These are phyloP conservation scores for Recurvirostra avosetta DNA, from an alignment of 2,113 vertebrate genomes.

Conservation along the genomic window DNA sequence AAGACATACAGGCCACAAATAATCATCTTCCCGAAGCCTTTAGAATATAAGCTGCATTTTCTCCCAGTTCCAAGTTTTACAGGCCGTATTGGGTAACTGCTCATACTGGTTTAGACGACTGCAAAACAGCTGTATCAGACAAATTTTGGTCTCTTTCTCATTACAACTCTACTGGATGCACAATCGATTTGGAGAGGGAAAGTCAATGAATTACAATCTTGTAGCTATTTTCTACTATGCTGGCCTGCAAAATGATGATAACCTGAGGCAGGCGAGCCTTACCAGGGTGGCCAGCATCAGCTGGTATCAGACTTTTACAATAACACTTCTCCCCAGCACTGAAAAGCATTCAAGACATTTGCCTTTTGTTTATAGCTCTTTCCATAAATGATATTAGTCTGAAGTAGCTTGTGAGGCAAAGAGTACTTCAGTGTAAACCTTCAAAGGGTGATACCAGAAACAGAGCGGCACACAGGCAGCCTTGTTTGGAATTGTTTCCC, in stretches of 20 bases:
- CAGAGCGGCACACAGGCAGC: slow-evolving; percentile 43
- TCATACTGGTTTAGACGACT: neutral
- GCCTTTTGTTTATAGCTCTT: slow-evolving; percentile 67
- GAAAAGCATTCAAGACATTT: slow-evolving; percentile 39
- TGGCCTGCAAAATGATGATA: slow-evolving; percentile 6
- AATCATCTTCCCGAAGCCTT: neutral
- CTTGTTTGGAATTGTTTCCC: slow-evolving; percentile 81
- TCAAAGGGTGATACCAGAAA: slow-evolving; percentile 30
- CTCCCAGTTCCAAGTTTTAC: neutral
- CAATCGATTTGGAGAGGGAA: neutral
- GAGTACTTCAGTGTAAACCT: slow-evolving; percentile 65
- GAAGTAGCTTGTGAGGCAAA: slow-evolving; percentile 56
- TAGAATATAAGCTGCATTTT: neutral
- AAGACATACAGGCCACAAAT: neutral
- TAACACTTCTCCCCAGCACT: slow-evolving; percentile 33
- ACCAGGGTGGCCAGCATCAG: slow-evolving; percentile 43
- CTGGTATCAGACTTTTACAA: slow-evolving; percentile 44
- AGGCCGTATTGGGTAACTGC: neutral
- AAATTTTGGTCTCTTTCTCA: neutral
- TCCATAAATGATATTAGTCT: slow-evolving; percentile 64
- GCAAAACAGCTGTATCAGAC: neutral
- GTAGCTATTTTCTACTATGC: neutral
- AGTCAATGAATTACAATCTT: neutral
- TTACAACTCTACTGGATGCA: neutral
- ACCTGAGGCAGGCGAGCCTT: slow-evolving; percentile 9